Percentiles rank a stretch among this genome's conserved stretches.
phyloP scores from a whole-genome alignment of 2,113 vertebrate species.

The Dascyllus trimaculatus region DNA sequence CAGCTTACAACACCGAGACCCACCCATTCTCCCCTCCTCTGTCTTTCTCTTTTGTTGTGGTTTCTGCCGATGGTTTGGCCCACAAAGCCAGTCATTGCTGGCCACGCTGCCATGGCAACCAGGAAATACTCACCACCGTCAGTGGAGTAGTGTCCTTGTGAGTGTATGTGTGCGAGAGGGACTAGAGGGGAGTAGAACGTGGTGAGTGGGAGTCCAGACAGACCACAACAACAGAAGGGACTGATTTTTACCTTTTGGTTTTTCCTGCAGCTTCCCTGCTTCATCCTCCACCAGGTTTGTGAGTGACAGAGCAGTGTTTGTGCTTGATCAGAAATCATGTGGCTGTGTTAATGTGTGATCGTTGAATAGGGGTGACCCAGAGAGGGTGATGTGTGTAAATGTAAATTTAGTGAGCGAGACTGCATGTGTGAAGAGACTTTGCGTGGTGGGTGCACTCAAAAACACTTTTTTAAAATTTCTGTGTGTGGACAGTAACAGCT shows the following conservation, averaged over 20 bases:
- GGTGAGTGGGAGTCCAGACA: constrained; percentile 64
- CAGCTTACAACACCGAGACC: constrained; percentile 42
- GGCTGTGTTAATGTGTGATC: constrained; percentile 28
- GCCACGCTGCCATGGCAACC: constrained; percentile 85
- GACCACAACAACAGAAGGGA: constrained; percentile 56
- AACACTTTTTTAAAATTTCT: background rate
- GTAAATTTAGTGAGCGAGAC: background rate
- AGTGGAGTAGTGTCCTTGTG: constrained; percentile 64
- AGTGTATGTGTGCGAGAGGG: constrained; percentile 53
- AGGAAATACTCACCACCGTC: constrained; percentile 84
- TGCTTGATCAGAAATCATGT: constrained; percentile 1
- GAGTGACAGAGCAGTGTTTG: constrained; percentile 35
- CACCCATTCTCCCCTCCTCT: constrained; percentile 58
- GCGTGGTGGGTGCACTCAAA: background rate
- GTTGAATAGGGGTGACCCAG: background rate
- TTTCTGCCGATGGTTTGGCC: constrained; percentile 80
- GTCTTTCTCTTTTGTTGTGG: constrained; percentile 80
- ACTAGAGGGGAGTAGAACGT: constrained; percentile 51
- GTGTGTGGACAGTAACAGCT: constrained; percentile 17
- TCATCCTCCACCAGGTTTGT: constrained; percentile 34
- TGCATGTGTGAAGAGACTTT: background rate
- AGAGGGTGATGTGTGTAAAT: background rate
- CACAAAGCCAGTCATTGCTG: constrained; percentile 83
- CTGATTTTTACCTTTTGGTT: constrained; percentile 55
- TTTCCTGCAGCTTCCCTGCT: background rate